phyloP scores from a whole-genome alignment of 2,888 invertebrate species.

The Caenorhabditis panamensis region DNA sequence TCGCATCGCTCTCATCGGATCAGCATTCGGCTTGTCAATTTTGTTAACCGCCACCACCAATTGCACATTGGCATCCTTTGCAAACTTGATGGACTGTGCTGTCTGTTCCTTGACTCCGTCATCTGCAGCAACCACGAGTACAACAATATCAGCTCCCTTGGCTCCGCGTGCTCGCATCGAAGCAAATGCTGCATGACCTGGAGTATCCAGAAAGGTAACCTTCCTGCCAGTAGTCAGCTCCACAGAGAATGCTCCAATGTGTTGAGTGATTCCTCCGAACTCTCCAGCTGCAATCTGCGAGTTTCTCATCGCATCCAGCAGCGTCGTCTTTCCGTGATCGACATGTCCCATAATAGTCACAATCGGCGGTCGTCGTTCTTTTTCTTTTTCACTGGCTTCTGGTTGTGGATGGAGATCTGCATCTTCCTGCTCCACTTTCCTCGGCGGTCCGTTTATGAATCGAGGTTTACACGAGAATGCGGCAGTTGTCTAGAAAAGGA shows the following conservation, averaged over 20 bases:
- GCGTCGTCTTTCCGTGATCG: constrained; percentile 98
- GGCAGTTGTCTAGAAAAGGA: constrained; percentile 66
- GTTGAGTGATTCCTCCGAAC: constrained; percentile 99
- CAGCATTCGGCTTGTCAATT: constrained; percentile 92
- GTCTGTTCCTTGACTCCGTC: constrained; percentile 99
- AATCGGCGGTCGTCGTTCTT: constrained; percentile 90
- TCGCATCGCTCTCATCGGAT: constrained; percentile 89
- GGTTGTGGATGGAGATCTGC: constrained; percentile 82
- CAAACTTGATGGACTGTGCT: constrained; percentile 89
- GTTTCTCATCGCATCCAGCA: constrained; percentile 85
- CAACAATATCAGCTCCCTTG: constrained; percentile 90
- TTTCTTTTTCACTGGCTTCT: constrained; percentile 85
- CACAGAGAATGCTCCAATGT: constrained; percentile 94
- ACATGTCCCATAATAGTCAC: constrained; percentile 99
- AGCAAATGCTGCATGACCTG: constrained; percentile 97
- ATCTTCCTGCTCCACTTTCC: constrained; percentile 37
- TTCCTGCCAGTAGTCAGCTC: constrained; percentile 51
- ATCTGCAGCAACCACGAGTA: constrained; percentile 93
- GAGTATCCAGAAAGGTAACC: constrained; percentile 97
- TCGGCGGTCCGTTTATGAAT: constrained; percentile 57
- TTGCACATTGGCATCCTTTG: constrained; percentile 87
- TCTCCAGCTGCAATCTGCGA: constrained; percentile 92
- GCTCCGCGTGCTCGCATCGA: constrained; percentile 97
- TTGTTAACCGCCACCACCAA: constrained; percentile 98
- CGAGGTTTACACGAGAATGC: constrained; percentile 67